phyloP scores from a whole-genome alignment of 2,888 invertebrate species.

The Copidosoma aretas region DNA sequence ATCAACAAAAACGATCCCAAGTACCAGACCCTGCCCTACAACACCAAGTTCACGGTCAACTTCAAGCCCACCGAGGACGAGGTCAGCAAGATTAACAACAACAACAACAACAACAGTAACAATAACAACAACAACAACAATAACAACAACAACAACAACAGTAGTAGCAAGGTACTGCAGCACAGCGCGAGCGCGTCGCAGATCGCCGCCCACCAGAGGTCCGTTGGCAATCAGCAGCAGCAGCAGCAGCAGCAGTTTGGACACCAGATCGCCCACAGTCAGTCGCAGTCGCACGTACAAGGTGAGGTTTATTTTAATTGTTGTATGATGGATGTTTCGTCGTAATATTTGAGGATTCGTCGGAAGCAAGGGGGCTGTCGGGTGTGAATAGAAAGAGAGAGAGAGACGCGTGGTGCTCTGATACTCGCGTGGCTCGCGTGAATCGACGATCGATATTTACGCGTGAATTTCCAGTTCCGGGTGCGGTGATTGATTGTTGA shows the following conservation, averaged over 20 bases:
- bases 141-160: conserved; percentile 45
- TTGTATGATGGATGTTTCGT: neutral
- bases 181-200: conserved; percentile 61
- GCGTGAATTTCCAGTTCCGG: too few species aligned
- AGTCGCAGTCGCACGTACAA: conserved; percentile 60
- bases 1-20: conserved; percentile 87
- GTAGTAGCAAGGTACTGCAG: conserved; percentile 61
- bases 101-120: too few species aligned
- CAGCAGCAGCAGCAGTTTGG: conserved; percentile 59
- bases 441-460: too few species aligned
- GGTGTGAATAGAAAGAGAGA: too few species aligned
- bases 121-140: conserved; percentile 27
- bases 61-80: conserved; percentile 56
- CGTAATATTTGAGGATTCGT: too few species aligned
- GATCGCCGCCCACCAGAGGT: conserved; percentile 56
- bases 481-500: too few species aligned
- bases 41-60: conserved; percentile 80
- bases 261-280: conserved; percentile 60
- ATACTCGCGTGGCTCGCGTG: too few species aligned
- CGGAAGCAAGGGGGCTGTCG: too few species aligned
- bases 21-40: conserved; percentile 90
- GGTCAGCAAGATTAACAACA: conserved; percentile 47
- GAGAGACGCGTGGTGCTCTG: too few species aligned
- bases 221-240: conserved; percentile 54
- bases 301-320: conserved; percentile 43